Conservation (phyloP, 1,140 invertebrate species). For the Micrasema longulum region DNA sequence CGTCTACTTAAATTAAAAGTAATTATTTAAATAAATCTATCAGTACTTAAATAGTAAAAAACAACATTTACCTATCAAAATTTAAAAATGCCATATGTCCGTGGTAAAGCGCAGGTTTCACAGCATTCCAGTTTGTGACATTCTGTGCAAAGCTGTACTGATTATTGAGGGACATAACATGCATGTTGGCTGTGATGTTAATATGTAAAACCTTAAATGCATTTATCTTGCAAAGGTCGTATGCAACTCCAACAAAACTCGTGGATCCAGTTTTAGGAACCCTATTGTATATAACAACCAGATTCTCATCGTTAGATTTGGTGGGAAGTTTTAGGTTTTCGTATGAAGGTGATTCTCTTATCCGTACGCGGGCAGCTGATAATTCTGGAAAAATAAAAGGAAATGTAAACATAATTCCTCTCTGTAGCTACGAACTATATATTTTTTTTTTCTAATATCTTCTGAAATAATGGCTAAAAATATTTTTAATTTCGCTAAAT, state of each 20-base stretch:
- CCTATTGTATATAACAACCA: constrained; percentile 93
- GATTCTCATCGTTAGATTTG: constrained; percentile 65
- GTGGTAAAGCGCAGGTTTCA: constrained; percentile 95
- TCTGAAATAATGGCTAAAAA: no score
- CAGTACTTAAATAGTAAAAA: no score
- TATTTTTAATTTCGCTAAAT: no score
- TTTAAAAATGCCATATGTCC: constrained; percentile 97
- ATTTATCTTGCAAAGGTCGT: constrained; percentile 94
- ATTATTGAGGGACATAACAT: constrained; percentile 91
- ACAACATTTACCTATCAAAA: constrained; percentile 87
- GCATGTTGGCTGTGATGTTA: constrained; percentile 96
- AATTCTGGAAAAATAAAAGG: constrained; percentile 60
- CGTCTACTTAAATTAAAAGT: no score
- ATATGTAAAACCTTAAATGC: constrained; percentile 88
- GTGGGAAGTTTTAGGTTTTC: constrained; percentile 48
- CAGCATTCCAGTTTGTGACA: constrained; percentile 87
- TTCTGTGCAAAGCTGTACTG: constrained; percentile 93
- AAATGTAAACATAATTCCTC: no score
- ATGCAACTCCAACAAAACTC: constrained; percentile 96
- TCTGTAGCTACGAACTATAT: no score
- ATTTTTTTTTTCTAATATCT: no score
- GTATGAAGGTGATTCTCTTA: constrained; percentile 55
- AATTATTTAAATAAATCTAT: background rate
- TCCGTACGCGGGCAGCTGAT: constrained; percentile 58
- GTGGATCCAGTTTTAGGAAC: constrained; percentile 99